A percentile compares a stretch with the other conserved stretches of the same genome.
phyloP scores from a whole-genome alignment of 2,113 vertebrate species.

The Oxyura jamaicensis region DNA sequence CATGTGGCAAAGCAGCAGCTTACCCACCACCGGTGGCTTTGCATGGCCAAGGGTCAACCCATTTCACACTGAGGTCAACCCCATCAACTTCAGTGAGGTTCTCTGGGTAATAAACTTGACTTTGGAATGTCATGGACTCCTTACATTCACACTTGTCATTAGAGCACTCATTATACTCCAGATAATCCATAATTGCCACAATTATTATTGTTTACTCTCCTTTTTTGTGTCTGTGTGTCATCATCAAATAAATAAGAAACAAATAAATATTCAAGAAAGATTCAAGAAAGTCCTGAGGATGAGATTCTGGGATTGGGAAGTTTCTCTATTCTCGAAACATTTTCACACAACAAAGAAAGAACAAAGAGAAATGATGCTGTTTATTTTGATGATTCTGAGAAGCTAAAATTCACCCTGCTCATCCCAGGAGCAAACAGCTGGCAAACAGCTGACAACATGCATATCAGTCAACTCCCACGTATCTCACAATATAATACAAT shows the following conservation, averaged over 20 bases:
- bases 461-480: conserved; percentile 61
- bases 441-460: conserved; percentile 63
- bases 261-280: conserved; percentile 9
- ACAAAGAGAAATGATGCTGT: background rate
- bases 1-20: background rate
- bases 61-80: background rate
- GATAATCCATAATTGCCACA: background rate
- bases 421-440: conserved; percentile 66
- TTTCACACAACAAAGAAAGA: background rate
- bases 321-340: background rate
- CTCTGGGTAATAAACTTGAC: background rate
- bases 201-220: background rate
- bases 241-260: background rate
- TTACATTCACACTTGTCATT: background rate
- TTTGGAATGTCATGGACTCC: background rate
- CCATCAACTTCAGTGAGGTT: background rate
- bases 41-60: background rate
- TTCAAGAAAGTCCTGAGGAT: background rate
- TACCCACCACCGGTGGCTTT: fast-evolving
- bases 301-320: background rate
- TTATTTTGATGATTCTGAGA: conserved; percentile 25
- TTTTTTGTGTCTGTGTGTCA: background rate
- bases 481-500: conserved; percentile 50
- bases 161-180: background rate
- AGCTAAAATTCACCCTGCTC: conserved; percentile 40